These are phyloP conservation scores for Cerastis rubricosa DNA, from an alignment of 2,888 invertebrate species.

Conservation along the genomic window DNA sequence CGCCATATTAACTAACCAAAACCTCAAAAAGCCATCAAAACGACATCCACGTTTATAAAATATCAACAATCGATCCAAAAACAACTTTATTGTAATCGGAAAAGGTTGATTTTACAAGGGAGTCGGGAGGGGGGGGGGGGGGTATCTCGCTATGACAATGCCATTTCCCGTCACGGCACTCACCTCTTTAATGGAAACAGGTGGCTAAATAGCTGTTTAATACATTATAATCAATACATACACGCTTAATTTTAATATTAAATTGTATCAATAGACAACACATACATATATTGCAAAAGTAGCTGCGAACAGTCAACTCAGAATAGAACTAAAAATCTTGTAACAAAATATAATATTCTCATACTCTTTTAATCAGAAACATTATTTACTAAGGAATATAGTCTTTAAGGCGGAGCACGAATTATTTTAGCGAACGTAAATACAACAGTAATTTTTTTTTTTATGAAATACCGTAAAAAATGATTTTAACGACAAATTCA, in stretches of 20 bases:
- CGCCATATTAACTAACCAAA: too few species aligned
- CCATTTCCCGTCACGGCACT: too few species aligned
- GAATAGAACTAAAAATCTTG: background rate
- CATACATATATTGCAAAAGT: background rate
- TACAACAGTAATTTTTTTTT: too few species aligned
- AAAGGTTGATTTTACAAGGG: too few species aligned
- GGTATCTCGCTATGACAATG: too few species aligned
- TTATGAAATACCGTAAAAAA: too few species aligned
- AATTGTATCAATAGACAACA: slow-evolving; percentile 2
- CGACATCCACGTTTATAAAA: too few species aligned
- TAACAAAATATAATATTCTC: slow-evolving; percentile 11
- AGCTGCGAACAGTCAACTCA: background rate
- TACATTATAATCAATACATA: background rate
- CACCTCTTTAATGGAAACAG: background rate
- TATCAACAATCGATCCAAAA: too few species aligned
- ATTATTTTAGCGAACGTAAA: background rate
- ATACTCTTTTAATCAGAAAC: background rate
- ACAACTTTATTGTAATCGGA: too few species aligned
- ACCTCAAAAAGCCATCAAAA: too few species aligned
- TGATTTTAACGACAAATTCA: too few species aligned
- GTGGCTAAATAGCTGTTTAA: background rate
- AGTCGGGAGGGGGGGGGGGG: too few species aligned
- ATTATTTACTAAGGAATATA: background rate
- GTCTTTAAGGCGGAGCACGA: background rate
- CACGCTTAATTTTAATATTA: slow-evolving; percentile 8